Conservation (phyloP, 2,113 vertebrate genomes). For the Hemicordylus capensis region DNA sequence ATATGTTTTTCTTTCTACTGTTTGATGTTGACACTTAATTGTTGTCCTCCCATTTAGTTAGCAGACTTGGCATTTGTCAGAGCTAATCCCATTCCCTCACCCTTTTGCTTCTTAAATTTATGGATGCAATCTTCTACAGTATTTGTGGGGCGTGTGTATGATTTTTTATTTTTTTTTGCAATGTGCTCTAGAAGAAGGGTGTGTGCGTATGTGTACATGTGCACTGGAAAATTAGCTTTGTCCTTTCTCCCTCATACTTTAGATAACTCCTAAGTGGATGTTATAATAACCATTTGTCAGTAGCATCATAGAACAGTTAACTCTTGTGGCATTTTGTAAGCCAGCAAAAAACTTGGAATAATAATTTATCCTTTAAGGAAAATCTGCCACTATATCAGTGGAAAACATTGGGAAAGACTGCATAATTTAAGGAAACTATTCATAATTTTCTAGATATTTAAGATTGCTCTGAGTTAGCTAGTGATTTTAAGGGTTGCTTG, state of each 20-base stretch:
- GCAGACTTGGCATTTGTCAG: background rate
- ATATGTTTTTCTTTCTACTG: conserved; percentile 11
- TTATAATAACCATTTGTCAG: conserved; percentile 34
- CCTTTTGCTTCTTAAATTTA: conserved; percentile 3
- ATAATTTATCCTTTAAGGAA: conserved; percentile 14
- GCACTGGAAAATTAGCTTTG: conserved; percentile 18
- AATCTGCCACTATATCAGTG: conserved; percentile 24
- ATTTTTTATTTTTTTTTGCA: background rate
- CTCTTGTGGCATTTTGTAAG: conserved; percentile 3
- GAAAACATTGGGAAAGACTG: conserved; percentile 17
- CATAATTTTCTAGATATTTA: conserved; percentile 48
- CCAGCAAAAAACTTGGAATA: conserved; percentile 20
- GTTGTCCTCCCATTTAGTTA: background rate
- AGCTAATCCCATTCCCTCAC: background rate
- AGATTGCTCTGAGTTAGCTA: conserved; percentile 42
- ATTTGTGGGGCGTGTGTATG: background rate
- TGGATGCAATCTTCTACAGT: background rate
- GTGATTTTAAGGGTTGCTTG: conserved; percentile 56
- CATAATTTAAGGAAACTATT: conserved; percentile 61
- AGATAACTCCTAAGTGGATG: conserved; percentile 5
- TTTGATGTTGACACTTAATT: conserved; percentile 23
- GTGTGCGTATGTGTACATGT: too few relatives aligned
- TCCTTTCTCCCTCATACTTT: conserved; percentile 8
- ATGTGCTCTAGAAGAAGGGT: background rate
- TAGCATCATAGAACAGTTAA: conserved; percentile 1